Conservation (phyloP, 2,113 vertebrate species). For the Spheniscus mendiculus region DNA sequence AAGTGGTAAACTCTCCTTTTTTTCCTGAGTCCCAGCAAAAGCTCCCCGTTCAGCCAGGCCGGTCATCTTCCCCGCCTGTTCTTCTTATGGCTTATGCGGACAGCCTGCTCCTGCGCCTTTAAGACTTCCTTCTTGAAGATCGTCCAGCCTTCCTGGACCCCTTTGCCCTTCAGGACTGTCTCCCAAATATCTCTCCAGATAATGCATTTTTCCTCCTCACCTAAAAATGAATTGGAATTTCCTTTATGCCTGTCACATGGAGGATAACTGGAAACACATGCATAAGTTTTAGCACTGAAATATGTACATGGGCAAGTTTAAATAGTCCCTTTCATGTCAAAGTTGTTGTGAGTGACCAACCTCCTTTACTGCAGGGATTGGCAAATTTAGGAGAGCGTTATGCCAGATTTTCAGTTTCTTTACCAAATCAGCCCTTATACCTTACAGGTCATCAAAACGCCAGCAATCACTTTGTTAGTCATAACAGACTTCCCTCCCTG, state of each 20-base stretch:
- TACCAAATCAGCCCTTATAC: background rate
- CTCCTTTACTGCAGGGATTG: background rate
- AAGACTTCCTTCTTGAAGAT: too few relatives aligned
- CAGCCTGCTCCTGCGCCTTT: too few relatives aligned
- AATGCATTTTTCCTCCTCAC: background rate
- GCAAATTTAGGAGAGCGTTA: background rate
- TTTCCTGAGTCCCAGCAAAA: too few relatives aligned
- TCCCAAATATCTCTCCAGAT: background rate
- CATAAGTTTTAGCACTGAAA: background rate
- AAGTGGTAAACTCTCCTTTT: too few relatives aligned
- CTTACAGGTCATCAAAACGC: background rate
- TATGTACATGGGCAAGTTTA: background rate
- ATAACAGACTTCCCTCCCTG: background rate
- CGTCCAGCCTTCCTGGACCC: too few relatives aligned
- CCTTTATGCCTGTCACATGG: background rate
- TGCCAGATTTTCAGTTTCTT: background rate
- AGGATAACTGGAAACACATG: background rate
- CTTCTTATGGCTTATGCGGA: too few relatives aligned
- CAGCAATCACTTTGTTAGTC: background rate
- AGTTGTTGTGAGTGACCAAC: background rate
- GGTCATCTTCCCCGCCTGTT: too few relatives aligned
- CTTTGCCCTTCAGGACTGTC: too few relatives aligned
- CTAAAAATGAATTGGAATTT: background rate
- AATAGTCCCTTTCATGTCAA: background rate
- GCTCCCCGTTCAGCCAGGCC: too few relatives aligned